A percentile compares a stretch with the other conserved stretches of the same genome.
These are phyloP conservation scores for Chiloscyllium plagiosum DNA, from an alignment of 2,113 vertebrate genomes.

Conservation along the genomic window DNA sequence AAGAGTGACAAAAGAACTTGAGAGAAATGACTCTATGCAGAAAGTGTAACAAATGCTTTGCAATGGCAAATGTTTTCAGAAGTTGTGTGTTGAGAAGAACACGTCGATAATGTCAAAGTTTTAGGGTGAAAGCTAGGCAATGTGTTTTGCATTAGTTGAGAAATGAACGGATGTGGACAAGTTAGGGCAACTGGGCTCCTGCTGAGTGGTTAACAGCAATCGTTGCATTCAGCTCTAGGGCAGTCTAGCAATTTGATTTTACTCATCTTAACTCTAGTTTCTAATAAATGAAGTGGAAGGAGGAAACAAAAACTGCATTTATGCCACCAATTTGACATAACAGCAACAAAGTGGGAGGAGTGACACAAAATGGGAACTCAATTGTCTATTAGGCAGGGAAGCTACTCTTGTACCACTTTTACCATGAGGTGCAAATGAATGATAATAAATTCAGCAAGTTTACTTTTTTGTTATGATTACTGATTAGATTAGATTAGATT, in stretches of 20 bases:
- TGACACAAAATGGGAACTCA: not conserved
- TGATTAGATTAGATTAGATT: too few relatives aligned
- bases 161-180: not conserved
- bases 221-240: not conserved
- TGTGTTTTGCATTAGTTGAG: not conserved
- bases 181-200: not conserved
- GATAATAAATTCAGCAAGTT: too few relatives aligned
- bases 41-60: not conserved
- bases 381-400: not conserved
- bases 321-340: not conserved
- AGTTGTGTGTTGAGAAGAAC: not conserved
- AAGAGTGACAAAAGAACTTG: not conserved
- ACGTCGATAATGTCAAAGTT: not conserved
- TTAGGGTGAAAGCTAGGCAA: not conserved
- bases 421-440: not conserved
- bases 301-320: not conserved
- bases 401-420: not conserved
- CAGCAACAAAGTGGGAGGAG: not conserved
- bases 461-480: too few relatives aligned
- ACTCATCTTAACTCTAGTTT: not conserved
- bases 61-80: not conserved
- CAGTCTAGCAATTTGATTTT: not conserved
- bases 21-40: not conserved
- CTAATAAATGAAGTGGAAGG: not conserved
- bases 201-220: not conserved